Base-by-base conservation (phyloP, 2,797 vertebrate species). In the Clarias pachynema region DNA sequence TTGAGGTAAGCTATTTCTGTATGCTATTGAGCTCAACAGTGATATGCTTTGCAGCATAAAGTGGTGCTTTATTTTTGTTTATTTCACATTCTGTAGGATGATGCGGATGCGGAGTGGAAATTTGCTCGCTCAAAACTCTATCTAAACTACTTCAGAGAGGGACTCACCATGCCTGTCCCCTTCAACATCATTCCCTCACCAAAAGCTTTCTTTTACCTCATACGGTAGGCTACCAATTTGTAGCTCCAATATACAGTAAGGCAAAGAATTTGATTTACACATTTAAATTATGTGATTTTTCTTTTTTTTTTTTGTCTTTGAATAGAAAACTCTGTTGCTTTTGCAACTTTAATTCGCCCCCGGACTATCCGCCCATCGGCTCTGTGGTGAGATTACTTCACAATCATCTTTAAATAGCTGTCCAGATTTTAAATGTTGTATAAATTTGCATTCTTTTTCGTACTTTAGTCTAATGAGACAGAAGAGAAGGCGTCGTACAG, bases 51-150 rank as follows among this genome's bases (percentile, higher is more conserved):
- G 7, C 18, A 0, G 14, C 62, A n/a, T 24, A 16, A n/a, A 20
- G 5, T 18, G 59, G 26, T 40, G 24, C 37, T 44, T 79, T 62
- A 7, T 37, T 79, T 78, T 26, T n/a, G n/a, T 3, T 6, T 49
- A 15, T 37, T 22, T 70, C 26, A 40, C 62, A 5, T 9, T 85
- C 57, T 87, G 18, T 90, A 97, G 97, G 96, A 97, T 1, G 96
- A 97, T 5, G 97, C 97, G 0, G 97, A 98, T 0, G 96, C 98
- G 18, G 97, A 97, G 88, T 97, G 97, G 97, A 98, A 97, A 84
- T 97, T 98, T 85, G 96, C 97, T 57, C 92, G 96, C 84, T 98
- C 97, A 0, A 97, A 97, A 88, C 94, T 98, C 87, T 98, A 98
- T 91, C 94, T 97, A 57, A 97, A 94, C 73, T 98, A 96, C 94